Conservation (phyloP, 1,140 invertebrate species). For the Anoplolepis gracilipes region DNA sequence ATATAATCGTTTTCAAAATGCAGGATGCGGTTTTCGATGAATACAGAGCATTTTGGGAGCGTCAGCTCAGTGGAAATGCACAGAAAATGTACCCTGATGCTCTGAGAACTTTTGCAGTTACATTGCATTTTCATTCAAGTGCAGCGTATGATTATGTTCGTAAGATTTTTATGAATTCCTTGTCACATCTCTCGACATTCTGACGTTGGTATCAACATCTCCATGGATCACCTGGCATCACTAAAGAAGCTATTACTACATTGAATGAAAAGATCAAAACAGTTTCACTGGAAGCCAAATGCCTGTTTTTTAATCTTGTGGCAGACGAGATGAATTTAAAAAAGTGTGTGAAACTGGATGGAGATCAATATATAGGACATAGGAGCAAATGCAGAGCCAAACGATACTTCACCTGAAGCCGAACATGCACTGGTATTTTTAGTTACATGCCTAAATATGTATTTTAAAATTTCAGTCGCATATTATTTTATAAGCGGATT, state of each 20-base stretch:
- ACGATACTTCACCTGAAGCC: neutral
- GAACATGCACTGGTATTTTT: neutral
- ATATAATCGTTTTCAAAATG: no score
- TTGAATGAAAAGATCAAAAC: no score
- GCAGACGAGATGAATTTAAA: neutral
- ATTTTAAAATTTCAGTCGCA: no score
- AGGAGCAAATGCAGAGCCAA: neutral
- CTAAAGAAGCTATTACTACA: no score
- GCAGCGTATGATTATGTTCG: neutral
- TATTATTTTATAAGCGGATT: no score
- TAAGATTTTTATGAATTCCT: neutral
- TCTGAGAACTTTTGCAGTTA: neutral
- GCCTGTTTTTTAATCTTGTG: no score
- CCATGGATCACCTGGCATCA: neutral
- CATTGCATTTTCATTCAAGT: conserved; percentile 7
- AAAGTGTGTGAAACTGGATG: neutral
- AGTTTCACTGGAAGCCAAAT: no score
- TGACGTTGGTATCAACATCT: neutral
- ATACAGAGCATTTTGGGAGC: no score
- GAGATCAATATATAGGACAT: neutral
- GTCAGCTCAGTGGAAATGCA: no score
- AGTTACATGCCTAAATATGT: neutral
- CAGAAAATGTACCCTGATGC: neutral
- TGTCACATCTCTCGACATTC: neutral
- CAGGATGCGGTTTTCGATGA: no score